Evolutionary conservation across 2,888 invertebrate genomes (phyloP), one percentile per base, ranked within the genome.

Genomic region (Rhogogaster chlorosoma): DNA sequence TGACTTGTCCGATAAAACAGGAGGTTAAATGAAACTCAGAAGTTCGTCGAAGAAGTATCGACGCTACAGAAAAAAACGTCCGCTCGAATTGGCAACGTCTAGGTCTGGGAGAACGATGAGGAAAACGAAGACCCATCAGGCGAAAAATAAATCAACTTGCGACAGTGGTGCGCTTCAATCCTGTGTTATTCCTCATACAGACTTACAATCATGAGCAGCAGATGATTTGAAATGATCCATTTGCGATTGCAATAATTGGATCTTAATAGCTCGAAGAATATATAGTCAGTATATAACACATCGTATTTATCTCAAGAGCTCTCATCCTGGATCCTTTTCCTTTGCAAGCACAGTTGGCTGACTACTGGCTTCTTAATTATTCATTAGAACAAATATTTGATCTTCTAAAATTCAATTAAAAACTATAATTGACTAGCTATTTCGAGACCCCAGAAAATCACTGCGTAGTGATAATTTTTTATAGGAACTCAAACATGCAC

Each of bases 21-120:
- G 45, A 45, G 36, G 22, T 75, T 42, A 26, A 75, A 75, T 75
- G 73, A 75, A 75, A 42, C 10, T 22, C 49, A 32, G 53, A 49
- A 77, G 32, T 77, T 49, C 32, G 49, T 49, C 32, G 18, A 29
- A 53, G 10, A 77, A 45, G 53, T 32, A 49, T 22, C 45, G 77
- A 53, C 32, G 53, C 49, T 49, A 32, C 32, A 49, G 15, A 18
- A 77, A 29, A 32, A 77, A 53, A 53, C 29, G 53, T 29, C 5
- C 32, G 3, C 77, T 53, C 29, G 77, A 77, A 32, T 36, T 77
- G 0, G 7, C 77, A 42, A 75, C 7, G 49, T 22, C 18, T 29
- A 45, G 75, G 49, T 22, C 18, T 29, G 75, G 75, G 10, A 29
- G 49, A 77, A 49, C 12, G 77, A 26, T 53, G 2, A 77, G 29